Percentiles rank a stretch among this genome's conserved stretches.
These are phyloP conservation scores for Tenebrosternarchus preto DNA, from an alignment of 2,113 vertebrate species.

Conservation along the genomic window DNA sequence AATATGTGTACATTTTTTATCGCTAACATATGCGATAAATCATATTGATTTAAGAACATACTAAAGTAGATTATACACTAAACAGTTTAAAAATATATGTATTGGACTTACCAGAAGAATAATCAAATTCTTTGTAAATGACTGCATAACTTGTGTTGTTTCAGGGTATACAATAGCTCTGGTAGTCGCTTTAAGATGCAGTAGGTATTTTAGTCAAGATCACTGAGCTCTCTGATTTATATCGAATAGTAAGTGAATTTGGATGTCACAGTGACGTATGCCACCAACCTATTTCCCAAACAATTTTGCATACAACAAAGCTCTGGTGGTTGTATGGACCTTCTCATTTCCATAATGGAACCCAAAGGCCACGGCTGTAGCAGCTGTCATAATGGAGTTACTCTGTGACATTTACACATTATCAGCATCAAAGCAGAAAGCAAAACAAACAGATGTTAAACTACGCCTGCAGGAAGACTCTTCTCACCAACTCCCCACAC, in stretches of 20 bases:
- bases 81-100: neutral
- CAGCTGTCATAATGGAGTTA: too few relatives aligned
- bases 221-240: conserved; percentile 10
- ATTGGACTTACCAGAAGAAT: conserved; percentile 24
- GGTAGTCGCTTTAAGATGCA: neutral
- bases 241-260: conserved; percentile 5
- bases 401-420: conserved; percentile 1
- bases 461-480: too few relatives aligned
- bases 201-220: neutral
- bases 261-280: conserved; percentile 28
- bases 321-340: neutral
- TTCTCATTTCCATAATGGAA: conserved; percentile 45
- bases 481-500: too few relatives aligned
- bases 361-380: neutral
- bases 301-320: conserved; percentile 48
- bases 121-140: neutral
- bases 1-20: too few relatives aligned
- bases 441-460: neutral
- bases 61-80: neutral
- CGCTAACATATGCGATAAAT: too few relatives aligned
- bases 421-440: conserved; percentile 15
- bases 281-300: conserved; percentile 42
- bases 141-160: conserved; percentile 2
- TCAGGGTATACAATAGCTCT: neutral
- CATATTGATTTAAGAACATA: too few relatives aligned